Conservation (phyloP, 2,888 invertebrate genomes). For the Chrysolina haemoptera region DNA sequence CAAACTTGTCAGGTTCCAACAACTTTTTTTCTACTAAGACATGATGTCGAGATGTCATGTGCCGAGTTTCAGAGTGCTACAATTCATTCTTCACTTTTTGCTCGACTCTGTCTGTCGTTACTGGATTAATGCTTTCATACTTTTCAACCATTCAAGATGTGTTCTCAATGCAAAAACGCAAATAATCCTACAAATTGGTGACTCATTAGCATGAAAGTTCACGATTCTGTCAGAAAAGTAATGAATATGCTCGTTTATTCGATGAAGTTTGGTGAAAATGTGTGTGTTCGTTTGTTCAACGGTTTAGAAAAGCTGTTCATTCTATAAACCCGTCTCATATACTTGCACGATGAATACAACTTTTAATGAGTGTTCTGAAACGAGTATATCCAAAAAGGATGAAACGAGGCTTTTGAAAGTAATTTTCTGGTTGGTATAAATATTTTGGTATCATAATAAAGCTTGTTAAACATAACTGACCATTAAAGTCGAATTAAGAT, state of each 20-base stretch:
- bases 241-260: constrained; percentile 6
- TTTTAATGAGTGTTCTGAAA: background rate
- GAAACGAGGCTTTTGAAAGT: background rate
- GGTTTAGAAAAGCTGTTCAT: background rate
- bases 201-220: background rate
- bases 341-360: background rate
- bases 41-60: too few species aligned
- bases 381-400: background rate
- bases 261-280: background rate
- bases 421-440: background rate
- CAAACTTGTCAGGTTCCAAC: too few species aligned
- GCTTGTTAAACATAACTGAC: background rate
- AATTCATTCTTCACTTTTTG: background rate
- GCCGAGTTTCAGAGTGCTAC: too few species aligned
- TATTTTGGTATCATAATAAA: background rate
- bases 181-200: background rate
- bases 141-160: background rate
- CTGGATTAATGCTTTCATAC: background rate
- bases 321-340: background rate
- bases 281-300: background rate
- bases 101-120: too few species aligned
- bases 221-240: background rate
- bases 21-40: too few species aligned
- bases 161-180: background rate
- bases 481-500: too few species aligned